Base-by-base conservation (phyloP, 2,113 vertebrate species). In the Thomomys bottae region DNA sequence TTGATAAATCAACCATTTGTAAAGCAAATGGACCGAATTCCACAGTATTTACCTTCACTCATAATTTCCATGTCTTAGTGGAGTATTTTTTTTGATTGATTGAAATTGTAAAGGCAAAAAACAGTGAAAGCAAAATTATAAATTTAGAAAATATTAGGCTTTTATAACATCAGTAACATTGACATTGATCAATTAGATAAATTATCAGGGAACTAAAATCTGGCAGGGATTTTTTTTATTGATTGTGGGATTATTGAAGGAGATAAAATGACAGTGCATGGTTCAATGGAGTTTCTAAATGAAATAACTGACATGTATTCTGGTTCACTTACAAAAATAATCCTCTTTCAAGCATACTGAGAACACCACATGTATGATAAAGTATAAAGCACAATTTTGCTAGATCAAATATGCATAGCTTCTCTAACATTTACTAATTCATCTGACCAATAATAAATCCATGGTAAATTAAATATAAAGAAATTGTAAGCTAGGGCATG, bases 191-290 rank as follows among this genome's bases (percentile, higher is more conserved):
- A 83, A 20, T 75, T 38, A 76, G 21, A 83, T 38, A 84, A 82
- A 88, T 9, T 88, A 67, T 59, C 34, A 14, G n/a, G 49, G 71
- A 76, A 38, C 84, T 54, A 85, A 76, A 91, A 45, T 34, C 21
- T 66, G 72, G 40, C 32, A 71, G 21, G 90, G 84, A 90, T 64
- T 57, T 78, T 93, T 64, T 57, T 78, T 40, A 64, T 40, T 64
- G 36, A 79, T 49, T 8, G 45, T 49, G 45, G 45, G 45, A 57
- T 79, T 80, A 77, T 61, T 67, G n/a, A 82, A 90, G 72, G 45
- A 49, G 45, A 49, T 49, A 49, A 49, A 49, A 49, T 49, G 45
- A 49, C 45, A 49, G 11, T 49, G 9, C 45, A 49, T 49, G 45
- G 9, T 49, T 49, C 40, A 18, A 2, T 70, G 7, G 24, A 10